phyloP scores from a whole-genome alignment of 2,797 vertebrate species.

The Sus cebifrons region DNA sequence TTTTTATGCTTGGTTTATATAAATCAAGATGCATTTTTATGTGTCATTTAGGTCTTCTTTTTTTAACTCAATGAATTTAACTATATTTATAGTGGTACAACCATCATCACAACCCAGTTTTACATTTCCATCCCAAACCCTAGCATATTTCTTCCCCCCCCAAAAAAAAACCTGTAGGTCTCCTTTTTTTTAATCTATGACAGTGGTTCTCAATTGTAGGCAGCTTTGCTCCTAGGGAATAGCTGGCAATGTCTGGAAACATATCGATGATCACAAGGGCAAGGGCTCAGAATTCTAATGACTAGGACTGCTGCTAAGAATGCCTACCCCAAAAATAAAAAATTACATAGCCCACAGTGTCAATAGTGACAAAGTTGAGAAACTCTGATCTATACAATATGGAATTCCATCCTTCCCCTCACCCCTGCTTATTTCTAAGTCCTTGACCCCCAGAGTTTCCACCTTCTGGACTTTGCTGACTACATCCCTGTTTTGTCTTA shows the following conservation, averaged over 20 bases:
- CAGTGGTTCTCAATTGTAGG: background rate
- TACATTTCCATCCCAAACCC: too few species aligned
- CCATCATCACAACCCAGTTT: too few species aligned
- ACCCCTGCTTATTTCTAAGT: background rate
- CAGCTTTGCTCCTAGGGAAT: background rate
- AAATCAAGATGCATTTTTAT: background rate
- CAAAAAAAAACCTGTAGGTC: background rate
- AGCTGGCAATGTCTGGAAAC: background rate
- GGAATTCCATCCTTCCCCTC: background rate
- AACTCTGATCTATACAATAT: background rate
- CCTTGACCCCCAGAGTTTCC: background rate
- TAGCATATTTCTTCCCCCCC: too few species aligned
- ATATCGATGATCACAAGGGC: background rate
- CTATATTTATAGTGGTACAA: too few species aligned
- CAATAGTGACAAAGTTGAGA: background rate
- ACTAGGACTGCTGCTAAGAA: background rate
- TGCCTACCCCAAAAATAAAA: background rate
- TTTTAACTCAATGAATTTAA: background rate
- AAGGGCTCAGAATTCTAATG: background rate
- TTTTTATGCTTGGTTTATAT: conserved; percentile 12
- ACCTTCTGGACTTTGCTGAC: background rate
- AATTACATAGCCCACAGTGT: background rate
- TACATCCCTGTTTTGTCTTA: background rate
- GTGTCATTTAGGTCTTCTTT: conserved; percentile 32
- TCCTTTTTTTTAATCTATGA: background rate